Evolutionary conservation across 2,888 invertebrate species (phyloP), one percentile per base, ranked within the genome.

Genomic region (Leucophenga maculata): DNA sequence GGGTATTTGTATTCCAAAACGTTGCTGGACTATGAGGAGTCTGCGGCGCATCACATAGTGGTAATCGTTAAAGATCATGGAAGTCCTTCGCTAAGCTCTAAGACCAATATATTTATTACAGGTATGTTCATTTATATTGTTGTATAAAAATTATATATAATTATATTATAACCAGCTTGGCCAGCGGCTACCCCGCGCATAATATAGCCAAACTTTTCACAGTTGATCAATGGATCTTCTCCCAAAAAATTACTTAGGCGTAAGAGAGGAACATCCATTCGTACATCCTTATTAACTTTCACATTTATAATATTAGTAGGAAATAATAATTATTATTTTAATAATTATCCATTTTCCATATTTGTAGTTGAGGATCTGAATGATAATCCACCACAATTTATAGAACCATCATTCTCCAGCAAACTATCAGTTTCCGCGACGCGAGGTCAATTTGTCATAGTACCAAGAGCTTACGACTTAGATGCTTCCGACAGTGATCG

Each of bases 311-410:
- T n/a, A n/a, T n/a, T n/a, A n/a, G n/a, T n/a, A n/a, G n/a, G n/a
- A n/a, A n/a, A n/a, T n/a, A n/a, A n/a, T n/a, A n/a, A n/a, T 50
- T 16, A 13, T 50, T 6, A 50, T n/a, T 16, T 50, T 50, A 50
- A n/a, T 50, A 16, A 16, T 50, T 11, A 6, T 3, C 16, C 3
- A 6, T 48, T 46, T 44, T 22, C 68, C 72, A 70, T 77, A 74
- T 68, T 83, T 86, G 8, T 87, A 92, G 95, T 97, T 72, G 90
- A 93, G 75, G 97, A 97, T 89, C 93, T 96, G 89, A 97, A 97
- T 89, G 97, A 98, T 89, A 95, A 95, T 86, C 92, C 95, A 64
- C 97, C 97, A 26, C 92, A 92, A 84, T 94, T 97, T 89, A 95
- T 96, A 86, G 94, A 95, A 82, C 90, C 91, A 18, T 93, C 95